These are phyloP conservation scores for Brachyrhaphis roseni DNA, from an alignment of 2,797 vertebrate species.

Conservation along the genomic window DNA sequence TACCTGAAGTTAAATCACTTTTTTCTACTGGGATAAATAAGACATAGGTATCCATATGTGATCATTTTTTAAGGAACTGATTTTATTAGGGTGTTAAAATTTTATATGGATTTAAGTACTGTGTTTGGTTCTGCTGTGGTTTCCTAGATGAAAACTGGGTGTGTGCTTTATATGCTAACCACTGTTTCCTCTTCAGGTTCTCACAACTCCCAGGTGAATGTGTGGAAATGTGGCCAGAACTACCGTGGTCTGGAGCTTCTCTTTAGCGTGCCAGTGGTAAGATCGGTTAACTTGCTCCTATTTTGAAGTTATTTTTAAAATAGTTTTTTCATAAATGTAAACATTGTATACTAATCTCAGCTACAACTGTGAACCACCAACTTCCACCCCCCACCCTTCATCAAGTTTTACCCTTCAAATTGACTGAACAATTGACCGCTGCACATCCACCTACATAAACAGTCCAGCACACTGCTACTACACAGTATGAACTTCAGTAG, in stretches of 20 bases:
- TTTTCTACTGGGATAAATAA: neutral
- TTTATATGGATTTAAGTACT: neutral
- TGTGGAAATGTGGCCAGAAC: constrained; percentile 90
- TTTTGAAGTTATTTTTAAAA: neutral
- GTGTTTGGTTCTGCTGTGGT: neutral
- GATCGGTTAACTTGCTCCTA: constrained; percentile 28
- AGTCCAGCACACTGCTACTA: neutral
- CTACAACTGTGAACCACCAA: neutral
- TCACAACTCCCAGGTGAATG: constrained; percentile 84
- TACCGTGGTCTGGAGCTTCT: constrained; percentile 86
- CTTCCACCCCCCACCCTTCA: neutral
- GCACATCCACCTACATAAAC: neutral
- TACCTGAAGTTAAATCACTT: neutral
- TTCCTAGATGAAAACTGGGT: neutral
- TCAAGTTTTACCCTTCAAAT: neutral
- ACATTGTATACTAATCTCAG: neutral
- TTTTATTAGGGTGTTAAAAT: neutral
- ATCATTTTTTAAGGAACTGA: neutral
- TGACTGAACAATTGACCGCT: neutral
- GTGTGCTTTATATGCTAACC: neutral
- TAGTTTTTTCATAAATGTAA: neutral
- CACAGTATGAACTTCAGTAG: neutral
- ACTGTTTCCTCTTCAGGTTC: constrained; percentile 81
- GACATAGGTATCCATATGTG: neutral
- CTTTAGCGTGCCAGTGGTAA: constrained; percentile 89